Conservation (phyloP, 2,888 invertebrate species). For the Fragum sueziense region DNA sequence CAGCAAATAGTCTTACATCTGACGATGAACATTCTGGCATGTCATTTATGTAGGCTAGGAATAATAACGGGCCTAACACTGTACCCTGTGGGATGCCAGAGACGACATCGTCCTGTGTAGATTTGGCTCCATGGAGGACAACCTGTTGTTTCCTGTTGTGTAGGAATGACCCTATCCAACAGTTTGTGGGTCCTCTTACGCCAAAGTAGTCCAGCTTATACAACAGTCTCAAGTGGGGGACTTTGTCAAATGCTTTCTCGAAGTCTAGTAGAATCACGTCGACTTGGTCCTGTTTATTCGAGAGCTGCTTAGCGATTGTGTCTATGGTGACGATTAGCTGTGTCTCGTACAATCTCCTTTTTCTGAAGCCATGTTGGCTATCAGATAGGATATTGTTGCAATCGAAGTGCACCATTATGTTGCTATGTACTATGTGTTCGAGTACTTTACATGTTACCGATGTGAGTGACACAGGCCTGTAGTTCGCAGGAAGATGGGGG, state of each 20-base stretch:
- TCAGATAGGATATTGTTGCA: too few species aligned
- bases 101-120: neutral
- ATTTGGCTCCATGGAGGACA: neutral
- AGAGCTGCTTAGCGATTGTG: slow-evolving; percentile 8
- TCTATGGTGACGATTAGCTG: too few species aligned
- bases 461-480: too few species aligned
- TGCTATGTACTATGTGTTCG: too few species aligned
- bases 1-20: too few species aligned
- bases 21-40: too few species aligned
- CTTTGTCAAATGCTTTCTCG: slow-evolving; percentile 7
- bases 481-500: too few species aligned
- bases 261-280: slow-evolving; percentile 4
- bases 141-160: too few species aligned
- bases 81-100: slow-evolving; percentile 6
- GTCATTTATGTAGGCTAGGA: slow-evolving; percentile 5
- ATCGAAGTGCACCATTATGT: too few species aligned
- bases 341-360: neutral
- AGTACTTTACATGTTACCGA: too few species aligned
- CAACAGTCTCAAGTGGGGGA: neutral
- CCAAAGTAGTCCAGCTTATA: neutral
- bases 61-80: slow-evolving; percentile 12
- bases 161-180: slow-evolving; percentile 4
- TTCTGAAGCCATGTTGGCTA: too few species aligned
- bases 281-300: neutral
- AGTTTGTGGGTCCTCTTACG: slow-evolving; percentile 3